Evolutionary conservation across 2,797 vertebrate genomes (phyloP).

Genomic region (Chromis chromis): DNA sequence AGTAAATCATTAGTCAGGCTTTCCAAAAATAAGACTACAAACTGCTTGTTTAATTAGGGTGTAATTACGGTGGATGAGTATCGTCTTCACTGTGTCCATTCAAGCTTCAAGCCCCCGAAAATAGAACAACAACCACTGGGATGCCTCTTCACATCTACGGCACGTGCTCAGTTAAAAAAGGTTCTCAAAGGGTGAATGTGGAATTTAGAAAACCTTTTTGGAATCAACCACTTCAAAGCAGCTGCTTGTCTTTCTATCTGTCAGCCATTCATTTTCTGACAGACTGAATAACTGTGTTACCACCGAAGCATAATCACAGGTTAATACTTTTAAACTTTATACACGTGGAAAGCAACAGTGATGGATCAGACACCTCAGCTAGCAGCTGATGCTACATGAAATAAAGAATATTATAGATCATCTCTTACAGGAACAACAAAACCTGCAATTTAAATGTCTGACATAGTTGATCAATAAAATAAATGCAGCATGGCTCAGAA

Average conservation of each 20-base stretch:
- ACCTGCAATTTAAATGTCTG: too few relatives aligned
- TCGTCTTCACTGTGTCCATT: constrained; percentile 52
- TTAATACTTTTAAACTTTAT: constrained; percentile 29
- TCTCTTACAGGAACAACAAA: too few relatives aligned
- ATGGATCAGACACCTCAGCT: neutral
- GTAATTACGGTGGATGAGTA: constrained; percentile 64
- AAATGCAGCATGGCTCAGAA: too few relatives aligned
- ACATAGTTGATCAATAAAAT: too few relatives aligned
- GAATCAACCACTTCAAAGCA: constrained; percentile 39
- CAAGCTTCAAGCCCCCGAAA: constrained; percentile 37
- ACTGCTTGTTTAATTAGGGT: constrained; percentile 63
- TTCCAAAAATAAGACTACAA: constrained; percentile 70
- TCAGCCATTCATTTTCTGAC: constrained; percentile 57
- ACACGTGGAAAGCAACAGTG: neutral
- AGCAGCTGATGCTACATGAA: neutral
- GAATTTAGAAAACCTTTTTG: constrained; percentile 5
- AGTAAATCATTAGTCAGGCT: constrained; percentile 71
- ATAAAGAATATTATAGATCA: neutral
- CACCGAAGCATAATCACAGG: constrained; percentile 26
- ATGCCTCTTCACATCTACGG: neutral
- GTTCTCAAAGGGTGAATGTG: constrained; percentile 42
- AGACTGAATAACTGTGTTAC: constrained; percentile 6
- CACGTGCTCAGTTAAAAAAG: constrained; percentile 54
- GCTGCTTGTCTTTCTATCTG: neutral
- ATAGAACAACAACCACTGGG: constrained; percentile 52